These are phyloP conservation scores for Epicauta chinensis DNA, from an alignment of 1,140 invertebrate genomes.

Conservation along the genomic window DNA sequence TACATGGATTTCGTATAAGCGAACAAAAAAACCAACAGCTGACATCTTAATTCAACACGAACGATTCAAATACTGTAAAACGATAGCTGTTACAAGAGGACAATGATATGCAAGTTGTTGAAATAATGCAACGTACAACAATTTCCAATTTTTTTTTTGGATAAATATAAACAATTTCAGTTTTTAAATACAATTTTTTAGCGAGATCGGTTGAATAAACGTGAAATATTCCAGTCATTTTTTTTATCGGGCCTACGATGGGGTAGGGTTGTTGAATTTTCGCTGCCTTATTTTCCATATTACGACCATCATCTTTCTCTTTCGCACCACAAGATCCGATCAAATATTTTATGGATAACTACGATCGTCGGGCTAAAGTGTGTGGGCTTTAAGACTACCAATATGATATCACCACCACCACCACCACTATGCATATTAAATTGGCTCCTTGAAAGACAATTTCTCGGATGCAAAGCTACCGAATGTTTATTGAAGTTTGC, in stretches of 20 bases:
- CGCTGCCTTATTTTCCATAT: conserved; percentile 14
- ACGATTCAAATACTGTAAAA: neutral
- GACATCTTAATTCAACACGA: neutral
- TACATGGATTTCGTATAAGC: neutral
- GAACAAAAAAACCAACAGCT: neutral
- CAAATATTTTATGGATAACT: conserved; percentile 13
- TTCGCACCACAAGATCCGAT: conserved; percentile 9
- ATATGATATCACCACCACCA: conserved; percentile 4
- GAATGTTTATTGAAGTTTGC: conserved; percentile 6
- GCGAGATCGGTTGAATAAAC: too few relatives aligned
- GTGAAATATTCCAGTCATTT: too few relatives aligned
- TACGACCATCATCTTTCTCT: conserved; percentile 4
- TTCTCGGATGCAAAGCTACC: conserved; percentile 3
- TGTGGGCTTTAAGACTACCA: neutral
- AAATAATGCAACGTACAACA: too few relatives aligned
- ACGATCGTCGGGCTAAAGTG: conserved; percentile 5
- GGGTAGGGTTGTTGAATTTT: conserved; percentile 3
- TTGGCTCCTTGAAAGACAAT: conserved; percentile 12
- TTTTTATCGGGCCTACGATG: too few relatives aligned
- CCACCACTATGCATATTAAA: conserved; percentile 13
- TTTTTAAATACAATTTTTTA: too few relatives aligned
- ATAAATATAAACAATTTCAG: too few relatives aligned
- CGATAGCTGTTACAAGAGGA: neutral
- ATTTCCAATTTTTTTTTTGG: too few relatives aligned
- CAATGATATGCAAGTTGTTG: too few relatives aligned